Evolutionary conservation across 2,113 vertebrate genomes (phyloP).

Genomic region (Malurus elegans): DNA sequence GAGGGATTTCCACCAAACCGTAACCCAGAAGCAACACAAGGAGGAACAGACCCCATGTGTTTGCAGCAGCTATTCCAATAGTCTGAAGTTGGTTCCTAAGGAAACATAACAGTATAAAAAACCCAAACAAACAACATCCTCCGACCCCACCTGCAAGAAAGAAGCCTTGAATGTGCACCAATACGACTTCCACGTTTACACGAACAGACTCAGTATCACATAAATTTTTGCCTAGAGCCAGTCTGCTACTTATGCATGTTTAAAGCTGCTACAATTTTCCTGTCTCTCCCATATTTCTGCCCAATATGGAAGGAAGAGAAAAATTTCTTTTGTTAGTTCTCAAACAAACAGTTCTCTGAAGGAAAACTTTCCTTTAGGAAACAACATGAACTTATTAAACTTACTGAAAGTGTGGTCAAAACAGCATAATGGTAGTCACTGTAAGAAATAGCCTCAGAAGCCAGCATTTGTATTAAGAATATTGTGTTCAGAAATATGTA

Average conservation of each 20-base stretch:
- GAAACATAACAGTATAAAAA: neutral
- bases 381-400: neutral
- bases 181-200: neutral
- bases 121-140: neutral
- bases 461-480: neutral
- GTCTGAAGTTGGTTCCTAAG: slow-evolving; percentile 86
- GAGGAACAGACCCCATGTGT: slow-evolving; percentile 95
- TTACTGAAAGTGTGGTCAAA: neutral
- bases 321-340: neutral
- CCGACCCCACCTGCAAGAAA: neutral
- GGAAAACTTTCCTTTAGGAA: neutral
- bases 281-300: neutral
- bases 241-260: neutral
- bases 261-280: neutral
- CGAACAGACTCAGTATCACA: neutral
- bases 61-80: slow-evolving; percentile 90
- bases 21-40: slow-evolving; percentile 91
- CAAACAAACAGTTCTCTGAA: neutral
- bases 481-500: neutral
- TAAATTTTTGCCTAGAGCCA: neutral
- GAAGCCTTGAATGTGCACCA: neutral
- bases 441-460: neutral
- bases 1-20: slow-evolving; percentile 91
- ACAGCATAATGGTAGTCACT: neutral
- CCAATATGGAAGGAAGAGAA: neutral